Conservation (phyloP, 2,113 vertebrate genomes). For the Varanus komodoensis region DNA sequence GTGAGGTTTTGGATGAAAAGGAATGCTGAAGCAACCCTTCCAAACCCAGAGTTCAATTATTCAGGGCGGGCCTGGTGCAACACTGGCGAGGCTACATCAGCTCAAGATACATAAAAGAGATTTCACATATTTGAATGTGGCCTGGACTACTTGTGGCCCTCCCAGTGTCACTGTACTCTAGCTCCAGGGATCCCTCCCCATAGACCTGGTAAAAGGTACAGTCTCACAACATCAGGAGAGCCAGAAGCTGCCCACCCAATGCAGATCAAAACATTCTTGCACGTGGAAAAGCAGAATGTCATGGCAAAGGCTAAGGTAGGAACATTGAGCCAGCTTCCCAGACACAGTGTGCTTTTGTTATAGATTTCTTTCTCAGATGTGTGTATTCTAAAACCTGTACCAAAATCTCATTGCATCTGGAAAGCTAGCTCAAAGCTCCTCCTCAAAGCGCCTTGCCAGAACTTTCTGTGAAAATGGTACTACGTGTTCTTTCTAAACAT, state of each 20-base stretch:
- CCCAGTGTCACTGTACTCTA: too few species aligned
- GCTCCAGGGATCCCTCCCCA: too few species aligned
- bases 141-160: too few species aligned
- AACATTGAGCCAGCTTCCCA: not conserved
- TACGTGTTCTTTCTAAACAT: not conserved
- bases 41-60: not conserved
- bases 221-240: too few species aligned
- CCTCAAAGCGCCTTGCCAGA: too few species aligned
- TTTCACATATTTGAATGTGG: not conserved
- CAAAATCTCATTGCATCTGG: too few species aligned
- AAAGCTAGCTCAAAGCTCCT: too few species aligned
- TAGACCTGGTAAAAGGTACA: too few species aligned
- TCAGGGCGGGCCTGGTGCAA: not conserved
- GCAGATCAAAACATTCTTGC: too few species aligned
- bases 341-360: not conserved
- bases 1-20: constrained; percentile 22
- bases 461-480: not conserved
- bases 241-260: too few species aligned
- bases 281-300: not conserved
- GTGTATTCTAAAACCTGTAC: not conserved
- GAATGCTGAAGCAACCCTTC: not conserved
- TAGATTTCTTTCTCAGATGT: not conserved
- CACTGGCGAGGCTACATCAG: not conserved
- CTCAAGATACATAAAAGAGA: not conserved
- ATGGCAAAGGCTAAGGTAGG: not conserved